These are phyloP conservation scores for Torymus tubicola DNA, from an alignment of 2,888 invertebrate genomes.

Conservation along the genomic window DNA sequence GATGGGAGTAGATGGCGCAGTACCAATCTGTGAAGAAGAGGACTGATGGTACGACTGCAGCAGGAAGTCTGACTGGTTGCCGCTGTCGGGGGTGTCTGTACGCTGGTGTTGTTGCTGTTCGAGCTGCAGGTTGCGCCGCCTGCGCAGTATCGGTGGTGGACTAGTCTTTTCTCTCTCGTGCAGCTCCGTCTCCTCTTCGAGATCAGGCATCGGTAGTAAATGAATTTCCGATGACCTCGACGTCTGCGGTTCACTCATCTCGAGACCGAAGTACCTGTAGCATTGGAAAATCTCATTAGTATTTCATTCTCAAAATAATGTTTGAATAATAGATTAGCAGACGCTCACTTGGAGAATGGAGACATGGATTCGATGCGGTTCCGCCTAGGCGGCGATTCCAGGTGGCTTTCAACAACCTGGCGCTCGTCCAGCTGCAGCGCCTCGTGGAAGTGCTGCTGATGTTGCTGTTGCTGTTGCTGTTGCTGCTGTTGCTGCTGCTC, in stretches of 20 bases:
- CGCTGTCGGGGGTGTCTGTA: conserved; percentile 69
- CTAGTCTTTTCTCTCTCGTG: conserved; percentile 70
- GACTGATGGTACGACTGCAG: conserved; percentile 63
- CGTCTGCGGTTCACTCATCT: conserved; percentile 67
- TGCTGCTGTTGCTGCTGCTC: conserved; percentile 57
- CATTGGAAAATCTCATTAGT: too few species aligned
- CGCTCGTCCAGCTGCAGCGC: conserved; percentile 65
- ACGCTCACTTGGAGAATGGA: conserved; percentile 69
- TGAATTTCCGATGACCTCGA: conserved; percentile 71
- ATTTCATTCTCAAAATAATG: too few species aligned
- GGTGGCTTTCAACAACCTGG: conserved; percentile 62
- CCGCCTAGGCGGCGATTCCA: conserved; percentile 68
- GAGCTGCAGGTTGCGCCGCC: conserved; percentile 67
- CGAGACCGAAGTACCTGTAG: conserved; percentile 71
- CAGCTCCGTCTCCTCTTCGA: conserved; percentile 68
- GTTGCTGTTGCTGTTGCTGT: conserved; percentile 36
- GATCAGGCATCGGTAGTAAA: conserved; percentile 73
- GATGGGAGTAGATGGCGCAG: conserved; percentile 82
- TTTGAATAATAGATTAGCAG: background rate
- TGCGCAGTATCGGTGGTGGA: conserved; percentile 72
- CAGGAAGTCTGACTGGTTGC: conserved; percentile 70
- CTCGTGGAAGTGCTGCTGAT: conserved; percentile 60
- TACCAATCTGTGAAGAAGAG: conserved; percentile 61
- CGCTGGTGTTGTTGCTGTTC: conserved; percentile 58
- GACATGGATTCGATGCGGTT: conserved; percentile 65